Evolutionary conservation across 2,113 vertebrate genomes (phyloP).

Genomic region (human): DNA sequence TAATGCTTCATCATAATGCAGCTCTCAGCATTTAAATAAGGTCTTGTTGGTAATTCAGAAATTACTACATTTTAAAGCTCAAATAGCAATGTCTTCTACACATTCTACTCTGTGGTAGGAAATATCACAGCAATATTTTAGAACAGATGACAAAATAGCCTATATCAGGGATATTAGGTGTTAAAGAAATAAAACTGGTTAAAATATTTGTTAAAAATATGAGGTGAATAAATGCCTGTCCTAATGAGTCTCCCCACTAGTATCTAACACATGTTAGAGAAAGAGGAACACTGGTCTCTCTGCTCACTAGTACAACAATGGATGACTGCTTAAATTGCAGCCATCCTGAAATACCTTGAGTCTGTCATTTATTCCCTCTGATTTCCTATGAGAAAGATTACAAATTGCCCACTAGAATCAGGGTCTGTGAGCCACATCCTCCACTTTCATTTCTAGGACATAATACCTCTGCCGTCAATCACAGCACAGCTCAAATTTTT

Average conservation of each 20-base stretch:
- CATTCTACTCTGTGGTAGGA: neutral
- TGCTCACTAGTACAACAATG: neutral
- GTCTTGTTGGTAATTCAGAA: neutral
- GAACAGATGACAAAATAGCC: neutral
- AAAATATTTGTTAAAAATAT: slow-evolving; percentile 8
- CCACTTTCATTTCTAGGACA: neutral
- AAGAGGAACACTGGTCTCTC: neutral
- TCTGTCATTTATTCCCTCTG: neutral
- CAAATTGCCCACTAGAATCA: neutral
- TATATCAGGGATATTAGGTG: neutral
- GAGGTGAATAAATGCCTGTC: neutral
- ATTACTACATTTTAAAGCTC: slow-evolving; percentile 17
- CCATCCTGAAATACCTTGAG: neutral
- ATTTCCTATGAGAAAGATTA: neutral
- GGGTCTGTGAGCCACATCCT: neutral
- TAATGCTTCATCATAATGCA: neutral
- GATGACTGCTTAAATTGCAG: neutral
- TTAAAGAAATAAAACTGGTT: slow-evolving; percentile 15
- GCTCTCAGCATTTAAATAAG: slow-evolving; percentile 9
- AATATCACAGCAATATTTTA: neutral
- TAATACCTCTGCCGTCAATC: neutral
- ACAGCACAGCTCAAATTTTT: neutral
- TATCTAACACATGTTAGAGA: neutral
- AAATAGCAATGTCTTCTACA: neutral
- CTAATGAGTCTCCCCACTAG: neutral